A percentile compares a stretch with the other conserved stretches of the same genome.
Conservation (phyloP, 2,888 invertebrate species). For the Antheraea assamensis region DNA sequence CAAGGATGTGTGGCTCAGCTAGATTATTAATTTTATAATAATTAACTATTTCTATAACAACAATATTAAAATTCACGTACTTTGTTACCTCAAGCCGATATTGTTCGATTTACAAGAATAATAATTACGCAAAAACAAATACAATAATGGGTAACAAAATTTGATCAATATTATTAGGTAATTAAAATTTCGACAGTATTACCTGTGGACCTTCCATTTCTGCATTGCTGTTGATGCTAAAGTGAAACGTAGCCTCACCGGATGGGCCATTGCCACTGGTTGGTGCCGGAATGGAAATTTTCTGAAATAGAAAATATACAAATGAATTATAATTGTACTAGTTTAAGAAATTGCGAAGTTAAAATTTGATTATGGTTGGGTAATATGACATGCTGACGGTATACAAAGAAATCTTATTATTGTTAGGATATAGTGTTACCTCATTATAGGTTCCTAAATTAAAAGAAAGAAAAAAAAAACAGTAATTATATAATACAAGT, state of each 20-base stretch:
- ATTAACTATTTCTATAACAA: constrained; percentile 13
- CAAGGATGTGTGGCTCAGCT: constrained; percentile 41
- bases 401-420: no score
- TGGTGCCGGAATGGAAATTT: constrained; percentile 90
- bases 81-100: not conserved
- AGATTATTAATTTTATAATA: constrained; percentile 30
- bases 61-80: not conserved
- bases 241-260: constrained; percentile 84
- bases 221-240: constrained; percentile 90
- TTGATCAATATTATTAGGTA: not conserved
- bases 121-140: not conserved
- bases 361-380: no score
- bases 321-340: not conserved
- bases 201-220: constrained; percentile 91
- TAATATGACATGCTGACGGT: no score
- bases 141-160: no score
- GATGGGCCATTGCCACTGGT: constrained; percentile 73
- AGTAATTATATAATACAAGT: no score
- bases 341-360: not conserved
- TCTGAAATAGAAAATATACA: constrained; percentile 75
- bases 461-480: no score
- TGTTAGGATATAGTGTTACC: no score
- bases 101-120: not conserved
- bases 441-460: no score
- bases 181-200: constrained; percentile 22